phyloP scores from a whole-genome alignment of 1,140 invertebrate species.

The Tigriopus japonicus region DNA sequence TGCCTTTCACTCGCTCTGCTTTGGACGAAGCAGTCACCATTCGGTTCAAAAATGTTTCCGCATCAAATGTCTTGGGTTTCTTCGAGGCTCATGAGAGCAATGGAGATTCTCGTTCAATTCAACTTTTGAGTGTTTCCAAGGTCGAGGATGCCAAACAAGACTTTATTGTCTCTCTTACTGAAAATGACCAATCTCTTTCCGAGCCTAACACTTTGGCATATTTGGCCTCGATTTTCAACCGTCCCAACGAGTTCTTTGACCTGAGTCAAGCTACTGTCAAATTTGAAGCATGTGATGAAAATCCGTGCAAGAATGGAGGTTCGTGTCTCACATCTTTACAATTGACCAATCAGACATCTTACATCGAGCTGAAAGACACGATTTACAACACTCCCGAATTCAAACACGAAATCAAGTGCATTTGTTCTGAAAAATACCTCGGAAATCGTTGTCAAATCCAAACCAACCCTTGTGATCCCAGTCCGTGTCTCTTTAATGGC shows the following conservation, averaged over 20 bases:
- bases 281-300: conserved; percentile 23
- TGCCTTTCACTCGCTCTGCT: background rate
- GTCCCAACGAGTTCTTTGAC: background rate
- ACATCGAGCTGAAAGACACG: conserved; percentile 48
- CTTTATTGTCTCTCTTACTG: background rate
- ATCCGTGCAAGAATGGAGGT: conserved; percentile 24
- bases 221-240: background rate
- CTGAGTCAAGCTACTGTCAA: conserved; percentile 2
- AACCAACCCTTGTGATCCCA: conserved; percentile 74
- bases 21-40: conserved; percentile 23
- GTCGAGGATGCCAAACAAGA: background rate
- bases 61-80: background rate
- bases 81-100: background rate
- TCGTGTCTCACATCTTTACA: conserved; percentile 48
- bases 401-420: conserved; percentile 51
- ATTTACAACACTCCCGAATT: conserved; percentile 61
- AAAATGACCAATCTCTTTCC: background rate
- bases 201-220: background rate
- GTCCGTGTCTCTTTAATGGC: conserved; percentile 59
- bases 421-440: conserved; percentile 57
- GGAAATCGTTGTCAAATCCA: conserved; percentile 53
- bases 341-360: conserved; percentile 41
- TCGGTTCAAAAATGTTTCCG: conserved; percentile 39
- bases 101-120: background rate
- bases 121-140: background rate